phyloP scores from a whole-genome alignment of 53 echinoderm and acorn worm genomes.

The Crossaster papposus region DNA sequence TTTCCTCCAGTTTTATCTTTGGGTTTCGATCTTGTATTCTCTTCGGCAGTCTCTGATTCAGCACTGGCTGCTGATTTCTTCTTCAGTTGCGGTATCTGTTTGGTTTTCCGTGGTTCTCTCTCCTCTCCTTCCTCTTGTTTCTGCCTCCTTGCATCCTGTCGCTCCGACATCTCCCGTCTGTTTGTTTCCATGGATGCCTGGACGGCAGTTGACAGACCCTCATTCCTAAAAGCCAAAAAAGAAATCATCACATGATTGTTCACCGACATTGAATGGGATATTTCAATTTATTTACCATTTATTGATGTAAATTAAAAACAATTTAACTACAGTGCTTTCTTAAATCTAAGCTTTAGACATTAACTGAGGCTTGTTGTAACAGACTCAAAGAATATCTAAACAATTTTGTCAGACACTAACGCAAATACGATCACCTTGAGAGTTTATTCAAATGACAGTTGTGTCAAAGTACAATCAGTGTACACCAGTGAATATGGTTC shows the following conservation, averaged over 20 bases:
- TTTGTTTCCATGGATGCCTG: slow-evolving; percentile 81
- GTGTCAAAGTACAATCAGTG: no score
- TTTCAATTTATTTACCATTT: neutral
- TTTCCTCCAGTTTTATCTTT: neutral
- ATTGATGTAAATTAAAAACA: neutral
- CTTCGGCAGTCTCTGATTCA: neutral
- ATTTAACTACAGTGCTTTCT: neutral
- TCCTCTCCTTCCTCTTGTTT: slow-evolving; percentile 9
- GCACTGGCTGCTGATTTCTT: slow-evolving; percentile 3
- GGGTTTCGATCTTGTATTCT: slow-evolving; percentile 33
- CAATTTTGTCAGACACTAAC: neutral
- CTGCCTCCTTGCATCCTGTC: slow-evolving; percentile 30
- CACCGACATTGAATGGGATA: neutral
- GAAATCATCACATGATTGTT: no score
- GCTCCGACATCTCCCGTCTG: slow-evolving; percentile 33
- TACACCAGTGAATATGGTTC: neutral
- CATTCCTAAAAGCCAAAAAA: slow-evolving; percentile 53
- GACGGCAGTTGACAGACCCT: slow-evolving; percentile 71
- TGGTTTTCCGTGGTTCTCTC: neutral
- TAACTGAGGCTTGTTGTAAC: neutral
- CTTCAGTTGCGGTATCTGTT: slow-evolving; percentile 3
- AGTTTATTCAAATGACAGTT: no score
- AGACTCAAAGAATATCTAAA: neutral
- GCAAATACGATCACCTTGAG: no score
- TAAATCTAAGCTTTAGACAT: neutral